Base-by-base conservation (phyloP, 2,797 vertebrate species). In the Pyrocephalus nanus region DNA sequence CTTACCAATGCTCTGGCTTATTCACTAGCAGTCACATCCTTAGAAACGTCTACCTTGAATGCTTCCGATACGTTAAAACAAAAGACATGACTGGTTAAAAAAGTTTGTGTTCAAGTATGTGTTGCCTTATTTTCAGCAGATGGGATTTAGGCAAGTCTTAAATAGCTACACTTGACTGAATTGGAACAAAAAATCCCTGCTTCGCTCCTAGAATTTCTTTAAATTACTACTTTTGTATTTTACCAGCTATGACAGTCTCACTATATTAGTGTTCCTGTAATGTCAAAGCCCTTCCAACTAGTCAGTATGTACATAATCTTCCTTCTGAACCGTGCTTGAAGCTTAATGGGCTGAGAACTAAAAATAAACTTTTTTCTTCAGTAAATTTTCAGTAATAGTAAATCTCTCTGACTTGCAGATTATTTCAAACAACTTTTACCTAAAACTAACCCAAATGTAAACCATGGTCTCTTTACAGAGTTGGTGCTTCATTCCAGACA, bases 201-300 rank as follows among this genome's bases (percentile, higher is more conserved):
- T 90, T 75, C 88, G 58, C 58, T 78, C 88, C 54, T 83, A 78
- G 32, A 36, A 69, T 90, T 92, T 70, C 34, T 88, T 92, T 75
- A 58, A 86, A 72, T 86, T 82, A 78, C 74, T 79, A 54, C 79
- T 82, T 94, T 62, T 92, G 83, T 94, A 92, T 88, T 96, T 96
- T 86, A 71, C 70, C 79, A 90, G 50, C 72, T 90, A 14, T 53
- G 70, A 32, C 72, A 91, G 65, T 70, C 66, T 96, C 93, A 92
- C 88, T 94, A 81, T 62, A 93, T 80, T 93, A 95, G 89, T 79
- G 91, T 91, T 90, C 78, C 72, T 92, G 69, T 91, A 62, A 83
- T 78, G 81, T 94, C 91, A 69, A 89, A 92, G 90, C 85, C 94
- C 70, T 86, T 73, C 38, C 3, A 0, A 6, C 70, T 62, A 20